Conservation (phyloP, 37 sponge, comb jelly and placozoan genomes). For the Chondrilla cf. caribensis region DNA sequence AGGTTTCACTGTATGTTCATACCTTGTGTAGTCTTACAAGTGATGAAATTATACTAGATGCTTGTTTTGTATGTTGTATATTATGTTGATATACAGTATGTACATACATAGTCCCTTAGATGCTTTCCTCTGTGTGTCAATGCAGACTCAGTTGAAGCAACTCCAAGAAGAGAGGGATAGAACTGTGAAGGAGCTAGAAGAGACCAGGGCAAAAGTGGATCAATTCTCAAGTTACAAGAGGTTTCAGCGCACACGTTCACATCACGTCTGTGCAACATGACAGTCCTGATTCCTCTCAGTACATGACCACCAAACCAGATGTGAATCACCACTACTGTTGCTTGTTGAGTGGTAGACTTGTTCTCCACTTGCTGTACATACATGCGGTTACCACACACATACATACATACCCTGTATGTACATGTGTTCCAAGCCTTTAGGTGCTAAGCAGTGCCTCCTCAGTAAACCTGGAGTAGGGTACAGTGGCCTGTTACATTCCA, state of each 20-base stretch:
- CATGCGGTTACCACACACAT: no score
- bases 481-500: no score
- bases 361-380: not conserved
- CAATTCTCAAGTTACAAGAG: conserved; percentile 10
- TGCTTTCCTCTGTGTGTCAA: no score
- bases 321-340: not conserved
- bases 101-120: not conserved
- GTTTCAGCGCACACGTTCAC: not conserved
- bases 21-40: no score
- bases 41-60: no score
- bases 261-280: not conserved
- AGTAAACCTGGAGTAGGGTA: no score
- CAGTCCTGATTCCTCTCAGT: not conserved
- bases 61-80: no score
- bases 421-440: no score
- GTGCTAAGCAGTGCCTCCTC: no score
- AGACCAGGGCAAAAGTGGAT: conserved; percentile 2
- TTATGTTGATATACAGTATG: no score
- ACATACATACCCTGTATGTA: no score
- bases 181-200: not conserved
- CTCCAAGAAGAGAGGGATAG: conserved; percentile 11
- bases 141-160: conserved; percentile 21
- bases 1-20: no score
- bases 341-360: not conserved
- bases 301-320: not conserved